Evolutionary conservation across 2,113 vertebrate species (phyloP).

Genomic region (Mormoops blainvillei): DNA sequence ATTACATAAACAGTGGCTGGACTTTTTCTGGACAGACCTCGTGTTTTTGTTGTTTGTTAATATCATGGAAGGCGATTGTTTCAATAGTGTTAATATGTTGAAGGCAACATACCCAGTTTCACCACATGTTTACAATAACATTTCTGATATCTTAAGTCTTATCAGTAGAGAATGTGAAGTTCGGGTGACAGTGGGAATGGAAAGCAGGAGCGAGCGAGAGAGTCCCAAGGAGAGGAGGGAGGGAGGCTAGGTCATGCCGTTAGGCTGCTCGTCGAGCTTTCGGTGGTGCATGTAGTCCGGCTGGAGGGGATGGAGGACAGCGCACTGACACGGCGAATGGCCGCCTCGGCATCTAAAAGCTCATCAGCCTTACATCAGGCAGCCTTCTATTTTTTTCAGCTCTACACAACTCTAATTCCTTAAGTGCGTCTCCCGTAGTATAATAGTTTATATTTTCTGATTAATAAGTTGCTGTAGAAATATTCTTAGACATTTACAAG

Average conservation of each 20-base stretch:
- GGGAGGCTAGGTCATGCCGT: neutral
- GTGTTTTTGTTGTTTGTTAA: neutral
- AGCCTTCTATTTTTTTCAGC: neutral
- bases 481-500: neutral
- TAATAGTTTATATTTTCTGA: neutral
- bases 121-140: neutral
- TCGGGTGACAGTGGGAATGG: neutral
- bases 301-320: neutral
- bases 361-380: neutral
- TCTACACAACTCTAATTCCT: neutral
- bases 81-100: neutral
- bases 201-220: neutral
- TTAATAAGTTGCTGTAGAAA: neutral
- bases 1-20: no score
- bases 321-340: neutral
- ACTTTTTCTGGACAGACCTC: no score
- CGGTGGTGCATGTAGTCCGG: neutral
- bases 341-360: neutral
- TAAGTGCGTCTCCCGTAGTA: neutral
- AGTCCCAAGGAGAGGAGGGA: neutral
- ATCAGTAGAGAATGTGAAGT: neutral
- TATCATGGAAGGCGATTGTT: neutral
- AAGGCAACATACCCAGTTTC: neutral
- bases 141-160: neutral
- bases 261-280: neutral